Conservation (phyloP, 2,797 vertebrate genomes). For the Acomys russatus region DNA sequence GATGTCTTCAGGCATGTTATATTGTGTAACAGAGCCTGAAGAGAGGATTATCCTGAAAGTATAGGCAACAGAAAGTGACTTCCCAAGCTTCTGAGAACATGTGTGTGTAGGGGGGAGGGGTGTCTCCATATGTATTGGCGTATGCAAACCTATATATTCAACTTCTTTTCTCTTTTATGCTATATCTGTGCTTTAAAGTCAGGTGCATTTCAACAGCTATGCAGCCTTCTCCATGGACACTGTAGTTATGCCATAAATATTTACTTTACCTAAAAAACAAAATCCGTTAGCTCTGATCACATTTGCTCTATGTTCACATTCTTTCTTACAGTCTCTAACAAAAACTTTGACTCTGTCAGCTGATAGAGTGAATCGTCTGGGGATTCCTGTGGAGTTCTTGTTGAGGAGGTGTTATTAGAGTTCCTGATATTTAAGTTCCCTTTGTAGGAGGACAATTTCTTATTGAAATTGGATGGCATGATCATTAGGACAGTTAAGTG, state of each 20-base stretch:
- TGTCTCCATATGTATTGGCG: neutral
- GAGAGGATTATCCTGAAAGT: neutral
- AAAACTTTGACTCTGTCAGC: constrained; percentile 20
- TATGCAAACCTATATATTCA: neutral
- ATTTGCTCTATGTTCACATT: neutral
- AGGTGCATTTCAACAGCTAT: neutral
- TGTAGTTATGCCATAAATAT: neutral
- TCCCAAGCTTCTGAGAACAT: neutral
- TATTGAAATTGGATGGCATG: constrained; percentile 5
- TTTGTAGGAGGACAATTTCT: constrained; percentile 8
- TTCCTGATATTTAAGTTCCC: constrained; percentile 31
- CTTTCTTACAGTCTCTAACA: neutral
- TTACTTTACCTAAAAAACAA: neutral
- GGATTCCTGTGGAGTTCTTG: neutral
- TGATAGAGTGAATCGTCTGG: neutral
- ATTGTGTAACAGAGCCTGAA: neutral
- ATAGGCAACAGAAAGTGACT: neutral
- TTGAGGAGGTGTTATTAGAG: neutral
- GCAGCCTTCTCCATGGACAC: neutral
- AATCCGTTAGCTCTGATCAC: neutral
- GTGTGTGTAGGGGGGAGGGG: neutral
- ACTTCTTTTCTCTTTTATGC: constrained; percentile 1
- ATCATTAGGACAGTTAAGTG: constrained; percentile 35
- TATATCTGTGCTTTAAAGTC: constrained; percentile 26
- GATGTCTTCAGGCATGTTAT: neutral